Conservation (phyloP, 2,113 vertebrate species). For the Onychorhynchus coronatus region DNA sequence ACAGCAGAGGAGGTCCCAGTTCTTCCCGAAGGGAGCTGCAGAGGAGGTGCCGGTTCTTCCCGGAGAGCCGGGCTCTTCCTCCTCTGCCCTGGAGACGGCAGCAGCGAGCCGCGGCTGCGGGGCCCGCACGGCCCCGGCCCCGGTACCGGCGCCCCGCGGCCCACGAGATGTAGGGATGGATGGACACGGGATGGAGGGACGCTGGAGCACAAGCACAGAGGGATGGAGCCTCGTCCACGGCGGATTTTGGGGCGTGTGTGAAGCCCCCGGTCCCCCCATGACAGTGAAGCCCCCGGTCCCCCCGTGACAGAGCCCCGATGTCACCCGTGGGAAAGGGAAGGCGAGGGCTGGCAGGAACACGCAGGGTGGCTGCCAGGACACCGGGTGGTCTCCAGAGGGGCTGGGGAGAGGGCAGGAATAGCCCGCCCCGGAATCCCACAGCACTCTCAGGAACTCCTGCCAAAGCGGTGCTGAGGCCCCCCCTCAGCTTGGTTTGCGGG, state of each 20-base stretch:
- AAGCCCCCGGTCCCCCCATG: neutral
- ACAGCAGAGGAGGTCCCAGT: neutral
- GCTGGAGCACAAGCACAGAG: no score
- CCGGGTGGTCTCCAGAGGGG: neutral
- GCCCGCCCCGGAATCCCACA: neutral
- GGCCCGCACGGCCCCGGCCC: no score
- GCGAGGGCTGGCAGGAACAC: neutral
- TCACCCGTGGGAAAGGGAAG: neutral
- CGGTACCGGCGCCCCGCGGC: neutral
- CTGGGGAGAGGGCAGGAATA: neutral
- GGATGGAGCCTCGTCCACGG: accelerated
- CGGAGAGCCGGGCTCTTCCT: neutral
- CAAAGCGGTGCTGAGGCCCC: neutral
- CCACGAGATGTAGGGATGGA: neutral
- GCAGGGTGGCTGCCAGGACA: neutral
- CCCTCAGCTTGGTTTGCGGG: neutral
- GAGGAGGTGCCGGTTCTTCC: neutral
- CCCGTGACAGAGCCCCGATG: neutral
- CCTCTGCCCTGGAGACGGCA: conserved; percentile 26
- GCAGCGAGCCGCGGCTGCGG: neutral
- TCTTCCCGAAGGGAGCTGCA: neutral
- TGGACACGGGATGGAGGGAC: neutral
- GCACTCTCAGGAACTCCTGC: neutral
- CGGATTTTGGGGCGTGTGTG: accelerated
- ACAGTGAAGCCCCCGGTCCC: neutral